Evolutionary conservation across 2,113 vertebrate species (phyloP).

Genomic region (Phainopepla nitens): DNA sequence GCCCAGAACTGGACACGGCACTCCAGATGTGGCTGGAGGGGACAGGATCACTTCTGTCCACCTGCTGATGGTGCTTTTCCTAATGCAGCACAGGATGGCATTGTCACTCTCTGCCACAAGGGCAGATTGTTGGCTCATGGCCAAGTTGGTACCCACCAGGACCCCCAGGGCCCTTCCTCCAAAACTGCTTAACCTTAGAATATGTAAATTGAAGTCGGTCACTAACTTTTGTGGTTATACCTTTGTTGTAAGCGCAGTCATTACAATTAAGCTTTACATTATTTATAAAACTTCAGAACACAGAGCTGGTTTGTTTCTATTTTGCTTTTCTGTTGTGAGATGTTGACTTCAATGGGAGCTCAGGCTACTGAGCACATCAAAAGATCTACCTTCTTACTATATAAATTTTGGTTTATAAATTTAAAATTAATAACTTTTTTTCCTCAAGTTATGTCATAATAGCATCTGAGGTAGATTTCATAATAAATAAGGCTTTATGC

Average conservation of each 20-base stretch:
- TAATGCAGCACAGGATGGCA: not conserved
- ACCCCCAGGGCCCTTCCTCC: not conserved
- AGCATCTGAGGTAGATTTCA: slow-evolving; percentile 55
- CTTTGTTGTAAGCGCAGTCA: not conserved
- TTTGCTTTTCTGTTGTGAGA: not conserved
- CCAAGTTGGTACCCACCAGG: not conserved
- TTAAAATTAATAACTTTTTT: slow-evolving; percentile 28
- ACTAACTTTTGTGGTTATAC: not conserved
- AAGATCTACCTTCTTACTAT: slow-evolving; percentile 22
- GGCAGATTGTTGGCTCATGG: not conserved
- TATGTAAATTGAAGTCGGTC: not conserved
- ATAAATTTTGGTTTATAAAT: slow-evolving; percentile 52
- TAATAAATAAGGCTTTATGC: slow-evolving; percentile 62
- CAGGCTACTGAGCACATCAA: slow-evolving; percentile 1
- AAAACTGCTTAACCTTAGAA: not conserved
- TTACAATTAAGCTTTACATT: not conserved
- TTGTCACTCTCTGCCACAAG: fast-evolving
- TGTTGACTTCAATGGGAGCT: not conserved
- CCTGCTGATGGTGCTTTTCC: not conserved
- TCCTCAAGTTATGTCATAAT: slow-evolving; percentile 42
- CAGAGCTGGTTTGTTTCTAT: not conserved
- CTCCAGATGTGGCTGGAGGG: not conserved
- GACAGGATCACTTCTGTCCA: not conserved
- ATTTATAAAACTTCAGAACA: not conserved
- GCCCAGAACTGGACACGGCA: not conserved